Base-by-base conservation (phyloP, 2,797 vertebrate species). In the Danio kyathit region DNA sequence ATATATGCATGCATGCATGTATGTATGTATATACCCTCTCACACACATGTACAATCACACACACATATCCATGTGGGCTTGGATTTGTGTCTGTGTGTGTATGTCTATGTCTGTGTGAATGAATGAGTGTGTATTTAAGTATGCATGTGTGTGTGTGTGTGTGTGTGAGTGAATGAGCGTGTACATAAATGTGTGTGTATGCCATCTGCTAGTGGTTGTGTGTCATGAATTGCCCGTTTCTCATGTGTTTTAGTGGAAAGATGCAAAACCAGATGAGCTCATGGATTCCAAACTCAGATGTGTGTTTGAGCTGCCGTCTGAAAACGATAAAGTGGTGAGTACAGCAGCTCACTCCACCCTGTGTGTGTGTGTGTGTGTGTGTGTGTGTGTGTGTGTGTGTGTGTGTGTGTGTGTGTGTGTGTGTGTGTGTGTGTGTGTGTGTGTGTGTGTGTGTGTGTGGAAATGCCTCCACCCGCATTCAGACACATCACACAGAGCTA, bases 281-380 rank as follows among this genome's bases (percentile, higher is more conserved):
- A 99, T 99, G 98, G 98, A 99, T 92, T 99, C 98, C 93, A 99
- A 99, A 92, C 95, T 99, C 93, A 96, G 97, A 97, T 99, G 98
- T 61, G 96, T 99, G 87, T 99, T 99, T 85, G 98, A 99, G 92
- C 94, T 99, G 95, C 98, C 97, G 88, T 95, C 94, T 21, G 97
- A 99, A 95, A 98, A 97, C 80, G 96, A 99, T 93, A 98, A 98
- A 93, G 90, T 96, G 96, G 98, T 99, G 94, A 97, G 97, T 82
- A 49, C 13, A n/a, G 29, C 29, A 29, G 29, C 29, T 29, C 29
- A 29, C 29, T 29, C 29, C 29, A 29, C 29, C 29, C 29, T 29
- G 29, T 29, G 29, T 3, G 29, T 29, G 29, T 29, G 29, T 29
- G 1, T 29, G 29, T 29, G 29, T 29, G 29, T 29, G n/a, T n/a